Conservation (phyloP, 2,888 invertebrate genomes). For the Rhorus exstirpatorius region DNA sequence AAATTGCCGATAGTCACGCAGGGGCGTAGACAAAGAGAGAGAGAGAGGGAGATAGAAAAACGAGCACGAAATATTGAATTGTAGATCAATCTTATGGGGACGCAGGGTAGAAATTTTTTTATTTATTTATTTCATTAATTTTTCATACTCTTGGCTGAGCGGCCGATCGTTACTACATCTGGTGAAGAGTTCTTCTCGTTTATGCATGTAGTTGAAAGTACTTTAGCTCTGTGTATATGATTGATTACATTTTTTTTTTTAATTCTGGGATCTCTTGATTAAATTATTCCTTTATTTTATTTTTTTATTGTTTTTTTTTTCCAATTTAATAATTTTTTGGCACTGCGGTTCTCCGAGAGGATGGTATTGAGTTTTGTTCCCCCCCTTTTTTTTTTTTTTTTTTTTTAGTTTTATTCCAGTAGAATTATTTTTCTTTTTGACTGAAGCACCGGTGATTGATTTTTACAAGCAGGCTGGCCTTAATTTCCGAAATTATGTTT, state of each 20-base stretch:
- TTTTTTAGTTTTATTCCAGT: constrained; percentile 5
- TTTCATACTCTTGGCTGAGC: constrained; percentile 47
- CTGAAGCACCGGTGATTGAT: constrained; percentile 56
- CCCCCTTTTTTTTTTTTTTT: not conserved
- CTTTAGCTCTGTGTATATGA: constrained; percentile 64
- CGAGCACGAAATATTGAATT: constrained; percentile 54
- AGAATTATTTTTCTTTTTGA: constrained; percentile 32
- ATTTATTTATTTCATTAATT: not conserved
- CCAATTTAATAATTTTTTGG: constrained; percentile 8
- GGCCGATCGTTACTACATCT: constrained; percentile 60
- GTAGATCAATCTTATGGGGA: constrained; percentile 64
- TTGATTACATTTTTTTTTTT: constrained; percentile 39
- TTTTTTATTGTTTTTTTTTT: constrained; percentile 33
- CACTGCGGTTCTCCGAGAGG: constrained; percentile 5
- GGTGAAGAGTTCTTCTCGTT: constrained; percentile 69
- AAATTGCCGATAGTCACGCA: constrained; percentile 65
- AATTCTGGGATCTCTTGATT: constrained; percentile 55
- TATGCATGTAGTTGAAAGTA: constrained; percentile 70
- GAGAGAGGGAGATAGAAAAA: too few species aligned
- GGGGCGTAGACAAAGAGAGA: too few species aligned
- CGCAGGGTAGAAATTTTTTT: constrained; percentile 51
- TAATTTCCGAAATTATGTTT: constrained; percentile 32
- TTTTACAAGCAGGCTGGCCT: constrained; percentile 41
- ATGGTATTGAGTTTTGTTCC: not conserved
- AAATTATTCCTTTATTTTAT: not conserved